Base-by-base conservation (phyloP, 2,797 vertebrate species). In the Petrocephalus sullivani region DNA sequence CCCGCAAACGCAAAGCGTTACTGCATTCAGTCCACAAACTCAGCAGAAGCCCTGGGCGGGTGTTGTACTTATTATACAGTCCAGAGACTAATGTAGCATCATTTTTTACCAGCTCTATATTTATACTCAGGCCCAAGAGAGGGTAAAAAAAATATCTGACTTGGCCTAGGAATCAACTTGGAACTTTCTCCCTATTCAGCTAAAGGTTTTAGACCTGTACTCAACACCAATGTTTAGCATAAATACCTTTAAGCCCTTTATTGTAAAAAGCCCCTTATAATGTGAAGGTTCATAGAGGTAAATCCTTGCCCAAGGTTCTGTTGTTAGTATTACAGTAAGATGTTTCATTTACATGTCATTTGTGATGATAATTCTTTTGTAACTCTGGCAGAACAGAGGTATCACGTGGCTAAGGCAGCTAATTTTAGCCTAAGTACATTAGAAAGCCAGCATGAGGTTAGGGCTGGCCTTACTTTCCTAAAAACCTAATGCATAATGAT, bases 251-350 rank as follows among this genome's bases (percentile, higher is more conserved):
- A 82, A 41, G 6, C 54, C 37, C 56, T 82, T 83, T 88, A 16
- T 58, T 46, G 4, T 21, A 60, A 81, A 19, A 88, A 96, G 94
- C 94, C 94, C 92, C 93, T 96, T 95, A 96, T 75, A 82, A 90
- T 88, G 89, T 95, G 93, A 95, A 95, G 95, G 95, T 96, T 95
- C 92, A 87, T 86, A 83, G 90, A 92, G 87, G 94, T 90, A 91
- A 93, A 89, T 87, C 86, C 87, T 46, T 3, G 5, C 46, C 61
- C n/a, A 58, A 81, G 54, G 41, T 56, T 81, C 75, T 57, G 57
- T 7, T 54, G 82, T 37, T n/a, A 67, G 61, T 5, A 86, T 67
- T 33, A 86, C 49, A 86, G n/a, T 57, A 82, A 81, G 54, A 61
- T 67, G 54, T 60, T 58, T 87, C 41, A 54, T 89, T 81, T 49